phyloP scores from a whole-genome alignment of 1,140 invertebrate genomes.

The Lerema accius region DNA sequence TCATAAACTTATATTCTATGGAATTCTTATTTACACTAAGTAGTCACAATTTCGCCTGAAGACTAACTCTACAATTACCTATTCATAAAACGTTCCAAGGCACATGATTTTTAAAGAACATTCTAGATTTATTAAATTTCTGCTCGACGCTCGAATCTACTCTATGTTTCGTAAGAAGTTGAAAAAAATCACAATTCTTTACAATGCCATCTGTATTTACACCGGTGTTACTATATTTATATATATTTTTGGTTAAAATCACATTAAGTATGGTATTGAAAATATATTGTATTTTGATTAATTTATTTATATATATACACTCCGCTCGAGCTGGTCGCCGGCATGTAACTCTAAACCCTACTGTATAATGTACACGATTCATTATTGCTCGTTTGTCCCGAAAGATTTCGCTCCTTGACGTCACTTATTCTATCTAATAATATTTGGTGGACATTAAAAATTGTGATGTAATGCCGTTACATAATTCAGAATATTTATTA shows the following conservation, averaged over 20 bases:
- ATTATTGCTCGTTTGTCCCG: conserved; percentile 42
- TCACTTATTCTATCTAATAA: conserved; percentile 32
- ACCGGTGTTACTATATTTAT: conserved; percentile 57
- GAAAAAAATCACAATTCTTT: conserved; percentile 32
- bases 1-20: conserved; percentile 41
- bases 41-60: conserved; percentile 57
- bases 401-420: conserved; percentile 30
- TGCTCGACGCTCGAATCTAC: conserved; percentile 39
- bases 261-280: conserved; percentile 72
- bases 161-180: conserved; percentile 29
- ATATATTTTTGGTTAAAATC: conserved; percentile 77
- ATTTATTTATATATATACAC: conserved; percentile 57
- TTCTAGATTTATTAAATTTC: conserved; percentile 53
- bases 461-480: conserved; percentile 7
- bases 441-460: conserved; percentile 39
- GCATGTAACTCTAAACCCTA: conserved; percentile 35
- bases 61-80: conserved; percentile 56
- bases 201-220: conserved; percentile 57
- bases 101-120: conserved; percentile 75
- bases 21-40: conserved; percentile 63
- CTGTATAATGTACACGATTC: conserved; percentile 36
- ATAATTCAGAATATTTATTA: conserved; percentile 32
- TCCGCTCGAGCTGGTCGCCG: conserved; percentile 45
- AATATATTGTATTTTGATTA: conserved; percentile 57
- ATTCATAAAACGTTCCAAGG: conserved; percentile 75